phyloP scores from a whole-genome alignment of 92 coral and sea anemone species.

The Muricea muricata region DNA sequence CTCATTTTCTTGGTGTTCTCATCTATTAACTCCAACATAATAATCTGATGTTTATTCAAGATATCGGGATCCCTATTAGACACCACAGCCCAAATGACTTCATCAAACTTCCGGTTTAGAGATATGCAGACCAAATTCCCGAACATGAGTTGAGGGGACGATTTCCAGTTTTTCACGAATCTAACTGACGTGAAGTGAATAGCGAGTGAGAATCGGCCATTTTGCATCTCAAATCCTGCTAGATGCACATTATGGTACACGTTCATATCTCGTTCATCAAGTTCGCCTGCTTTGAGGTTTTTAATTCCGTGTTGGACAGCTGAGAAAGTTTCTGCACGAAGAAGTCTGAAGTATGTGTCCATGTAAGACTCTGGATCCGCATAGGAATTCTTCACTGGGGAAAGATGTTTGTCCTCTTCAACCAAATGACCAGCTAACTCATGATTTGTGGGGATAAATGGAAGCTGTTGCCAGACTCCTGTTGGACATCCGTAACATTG shows the following conservation, averaged over 20 bases:
- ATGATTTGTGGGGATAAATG: constrained; percentile 24
- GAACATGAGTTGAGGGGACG: constrained; percentile 49
- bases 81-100: constrained; percentile 51
- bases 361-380: constrained; percentile 35
- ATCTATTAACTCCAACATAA: constrained; percentile 35
- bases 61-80: constrained; percentile 36
- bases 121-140: constrained; percentile 48
- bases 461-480: constrained; percentile 38
- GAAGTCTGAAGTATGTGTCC: constrained; percentile 53
- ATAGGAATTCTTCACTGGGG: constrained; percentile 43
- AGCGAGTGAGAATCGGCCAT: constrained; percentile 35
- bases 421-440: constrained; percentile 36
- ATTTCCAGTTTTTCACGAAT: constrained; percentile 29
- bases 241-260: constrained; percentile 37
- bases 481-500: not conserved
- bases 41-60: constrained; percentile 22
- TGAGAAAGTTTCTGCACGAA: constrained; percentile 46
- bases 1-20: constrained; percentile 18
- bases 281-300: constrained; percentile 24
- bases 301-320: constrained; percentile 46
- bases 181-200: constrained; percentile 33
- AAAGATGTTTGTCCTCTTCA: constrained; percentile 42
- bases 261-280: constrained; percentile 46
- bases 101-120: constrained; percentile 42
- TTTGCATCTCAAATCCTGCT: constrained; percentile 26